Base-by-base conservation (phyloP, 1,140 invertebrate genomes). In the Diorhabda sublineata region DNA sequence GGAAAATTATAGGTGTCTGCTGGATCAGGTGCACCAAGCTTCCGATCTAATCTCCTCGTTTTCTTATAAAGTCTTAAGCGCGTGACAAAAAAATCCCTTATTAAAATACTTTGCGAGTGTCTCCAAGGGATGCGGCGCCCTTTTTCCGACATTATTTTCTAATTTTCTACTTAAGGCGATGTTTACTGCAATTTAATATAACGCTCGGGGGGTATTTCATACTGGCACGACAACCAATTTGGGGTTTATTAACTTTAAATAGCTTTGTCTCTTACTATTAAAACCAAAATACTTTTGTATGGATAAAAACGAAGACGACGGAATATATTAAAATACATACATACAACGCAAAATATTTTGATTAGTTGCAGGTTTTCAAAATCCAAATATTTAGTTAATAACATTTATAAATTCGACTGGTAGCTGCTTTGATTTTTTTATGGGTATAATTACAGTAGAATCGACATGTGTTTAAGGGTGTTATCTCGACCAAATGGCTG, bases 81-180 rank as follows among this genome's bases (percentile, higher is more conserved):
- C 67, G 64, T 72, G 73, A 74, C 73, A 74, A 72, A 73, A 74
- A 74, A 74, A 74, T 72, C 69, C 70, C 71, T 74, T 72, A 72
- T 74, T 74, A 74, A 71, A 73, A 73, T 73, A 73, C 72, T 73
- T 71, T 71, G 65, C 72, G 67, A 71, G 59, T 69, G 67, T 71
- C 72, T 71, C 72, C 59, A 45, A 47, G 67, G 67, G 66, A 66
- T 43, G 65, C 58, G 47, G 45, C 59, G 45, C 42, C 69, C 68
- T 43, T 58, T 57, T 66, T 44, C 57, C 57, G 64, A 58, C 11
- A 71, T 71, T 67, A 71, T 71, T 71, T 71, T 66, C 61, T 71
- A 71, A 71, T 71, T 71, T 71, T 71, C 70, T 69, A 58, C 67
- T 66, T 69, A 71, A 69, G 66, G 66, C 69, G 62, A 64, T 68